These are phyloP conservation scores for Agapornis roseicollis DNA, from an alignment of 2,113 vertebrate genomes.

Conservation along the genomic window DNA sequence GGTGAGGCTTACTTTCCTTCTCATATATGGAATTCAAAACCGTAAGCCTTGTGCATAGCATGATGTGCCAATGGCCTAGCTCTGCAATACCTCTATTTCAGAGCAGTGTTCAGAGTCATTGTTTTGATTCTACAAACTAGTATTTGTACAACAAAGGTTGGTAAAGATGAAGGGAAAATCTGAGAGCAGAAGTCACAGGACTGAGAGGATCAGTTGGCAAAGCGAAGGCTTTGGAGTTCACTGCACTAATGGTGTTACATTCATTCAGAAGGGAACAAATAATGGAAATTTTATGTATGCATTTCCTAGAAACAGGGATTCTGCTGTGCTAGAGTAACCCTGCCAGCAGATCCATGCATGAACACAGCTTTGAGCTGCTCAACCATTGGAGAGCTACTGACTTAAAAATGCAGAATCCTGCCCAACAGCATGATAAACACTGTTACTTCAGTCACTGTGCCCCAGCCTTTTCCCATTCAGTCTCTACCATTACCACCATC, in stretches of 20 bases:
- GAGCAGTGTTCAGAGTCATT: not conserved
- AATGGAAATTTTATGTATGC: not conserved
- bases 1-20: not conserved
- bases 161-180: not conserved
- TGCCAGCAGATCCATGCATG: not conserved
- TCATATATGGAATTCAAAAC: not conserved
- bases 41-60: rapidly evolving
- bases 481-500: not conserved
- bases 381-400: not conserved
- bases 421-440: not conserved
- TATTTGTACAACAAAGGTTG: not conserved
- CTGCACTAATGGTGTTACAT: not conserved
- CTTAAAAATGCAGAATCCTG: not conserved
- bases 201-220: not conserved
- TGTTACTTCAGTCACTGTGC: not conserved
- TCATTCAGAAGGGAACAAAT: not conserved
- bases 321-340: not conserved
- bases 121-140: not conserved
- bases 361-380: not conserved
- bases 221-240: not conserved
- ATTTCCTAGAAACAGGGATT: not conserved
- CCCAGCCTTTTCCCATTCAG: not conserved
- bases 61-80: not conserved
- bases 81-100: not conserved
- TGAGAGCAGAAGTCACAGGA: not conserved